Evolutionary conservation across 2,888 invertebrate species (phyloP).

Genomic region (Ptychoptera contaminata): DNA sequence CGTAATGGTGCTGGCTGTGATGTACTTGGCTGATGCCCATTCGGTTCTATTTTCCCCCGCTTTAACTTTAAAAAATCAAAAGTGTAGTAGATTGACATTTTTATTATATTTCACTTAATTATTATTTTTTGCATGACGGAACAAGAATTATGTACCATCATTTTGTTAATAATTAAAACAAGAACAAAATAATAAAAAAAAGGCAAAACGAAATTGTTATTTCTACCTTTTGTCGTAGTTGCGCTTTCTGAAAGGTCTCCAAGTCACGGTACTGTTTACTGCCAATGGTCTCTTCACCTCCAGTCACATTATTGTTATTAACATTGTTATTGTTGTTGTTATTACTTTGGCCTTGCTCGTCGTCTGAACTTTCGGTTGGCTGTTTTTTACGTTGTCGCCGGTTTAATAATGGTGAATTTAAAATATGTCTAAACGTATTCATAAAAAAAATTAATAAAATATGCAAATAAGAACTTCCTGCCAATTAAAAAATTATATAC

Average conservation of each 20-base stretch:
- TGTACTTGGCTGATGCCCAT: slow-evolving; percentile 28
- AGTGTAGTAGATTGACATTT: slow-evolving; percentile 8
- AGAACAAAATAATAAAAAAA: slow-evolving; percentile 7
- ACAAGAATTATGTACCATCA: background rate
- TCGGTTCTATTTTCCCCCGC: slow-evolving; percentile 45
- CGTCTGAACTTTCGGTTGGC: slow-evolving; percentile 67
- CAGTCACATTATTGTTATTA: slow-evolving; percentile 26
- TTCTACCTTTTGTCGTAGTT: slow-evolving; percentile 72
- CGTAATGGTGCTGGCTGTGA: slow-evolving; percentile 36
- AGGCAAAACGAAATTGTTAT: slow-evolving; percentile 2
- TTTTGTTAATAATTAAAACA: slow-evolving; percentile 8
- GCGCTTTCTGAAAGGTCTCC: slow-evolving; percentile 84
- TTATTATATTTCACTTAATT: background rate
- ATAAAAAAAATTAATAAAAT: no score
- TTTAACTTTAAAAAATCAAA: slow-evolving; percentile 43
- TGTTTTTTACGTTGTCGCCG: slow-evolving; percentile 59
- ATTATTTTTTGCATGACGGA: background rate
- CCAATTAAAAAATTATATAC: no score
- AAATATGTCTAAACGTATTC: slow-evolving; percentile 38
- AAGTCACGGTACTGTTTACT: slow-evolving; percentile 67
- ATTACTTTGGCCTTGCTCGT: slow-evolving; percentile 43
- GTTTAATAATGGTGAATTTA: slow-evolving; percentile 72
- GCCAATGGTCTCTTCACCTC: slow-evolving; percentile 40
- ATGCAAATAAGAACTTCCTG: no score
- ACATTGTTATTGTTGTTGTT: slow-evolving; percentile 13